These are phyloP conservation scores for Drosophila tripunctata DNA, from an alignment of 2,888 invertebrate genomes.

Conservation along the genomic window DNA sequence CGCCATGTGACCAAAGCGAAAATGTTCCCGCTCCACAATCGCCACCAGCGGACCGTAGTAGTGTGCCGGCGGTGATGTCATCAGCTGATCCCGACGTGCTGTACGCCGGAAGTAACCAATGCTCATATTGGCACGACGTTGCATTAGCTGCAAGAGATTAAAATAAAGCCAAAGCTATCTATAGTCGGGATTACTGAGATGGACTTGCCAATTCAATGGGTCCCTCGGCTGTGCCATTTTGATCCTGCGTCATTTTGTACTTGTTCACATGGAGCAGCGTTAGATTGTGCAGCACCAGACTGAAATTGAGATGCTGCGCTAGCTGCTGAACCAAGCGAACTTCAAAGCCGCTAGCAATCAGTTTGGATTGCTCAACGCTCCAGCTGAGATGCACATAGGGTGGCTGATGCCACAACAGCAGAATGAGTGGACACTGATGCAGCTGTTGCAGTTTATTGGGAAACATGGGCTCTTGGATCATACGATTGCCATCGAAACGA, in stretches of 20 bases:
- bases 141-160: conserved; percentile 43
- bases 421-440: conserved; percentile 61
- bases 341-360: conserved; percentile 60
- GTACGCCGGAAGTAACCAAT: conserved; percentile 69
- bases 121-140: conserved; percentile 52
- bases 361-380: not conserved
- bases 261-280: conserved; percentile 16
- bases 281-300: conserved; percentile 30
- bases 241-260: conserved; percentile 46
- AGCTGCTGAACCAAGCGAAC: conserved; percentile 57
- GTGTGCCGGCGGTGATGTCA: conserved; percentile 61
- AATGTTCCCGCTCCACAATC: conserved; percentile 39
- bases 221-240: conserved; percentile 26
- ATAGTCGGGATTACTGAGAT: not conserved
- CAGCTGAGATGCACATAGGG: conserved; percentile 53
- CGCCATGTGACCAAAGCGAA: conserved; percentile 43
- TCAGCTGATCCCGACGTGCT: conserved; percentile 27
- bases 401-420: conserved; percentile 52
- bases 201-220: conserved; percentile 61
- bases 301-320: conserved; percentile 65
- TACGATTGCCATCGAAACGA: conserved; percentile 48
- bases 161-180: not conserved
- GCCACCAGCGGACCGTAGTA: conserved; percentile 63
- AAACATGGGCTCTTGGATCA: conserved; percentile 55
- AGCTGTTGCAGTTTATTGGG: conserved; percentile 66